Evolutionary conservation across 92 coral and sea anemone genomes (phyloP), one percentile per base, ranked within the genome.

Genomic region (Porites evermanni): DNA sequence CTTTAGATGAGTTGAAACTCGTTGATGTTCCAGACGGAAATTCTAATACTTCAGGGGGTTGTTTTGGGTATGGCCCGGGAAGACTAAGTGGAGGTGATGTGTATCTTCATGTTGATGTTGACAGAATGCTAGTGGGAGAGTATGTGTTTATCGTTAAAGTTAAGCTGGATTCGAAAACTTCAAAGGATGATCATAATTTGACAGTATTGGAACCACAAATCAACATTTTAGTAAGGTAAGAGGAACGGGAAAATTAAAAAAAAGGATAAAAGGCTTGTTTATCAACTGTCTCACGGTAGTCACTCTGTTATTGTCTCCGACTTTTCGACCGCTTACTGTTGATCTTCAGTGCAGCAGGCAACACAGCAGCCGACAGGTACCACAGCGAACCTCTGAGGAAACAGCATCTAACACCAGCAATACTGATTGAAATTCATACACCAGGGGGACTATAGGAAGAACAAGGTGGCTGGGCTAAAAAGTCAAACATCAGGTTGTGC

Each of bases 141-240:
- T 72, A 72, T 53, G 77, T 44, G 12, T 72, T 72, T 14, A 47
- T 20, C 2, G 77, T 72, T 50, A 20, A 47, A 47, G 77, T 72
- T 53, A 72, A 14, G 23, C 58, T 47, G 24, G 87, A 79, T 20
- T 56, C 29, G 13, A 75, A 92, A 67, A 68, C 61, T 7, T 75
- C 93, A 8, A 72, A 58, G 7, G 81, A 64, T 1, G 86, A 91
- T 19, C 93, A 93, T 81, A 70, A 69, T 14, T 32, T 93, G 14
- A 72, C 70, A 18, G 79, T 93, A 1, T 82, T 89, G 38, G 83
- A 38, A 38, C 47, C 89, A 19, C 87, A 93, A 12, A 29, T 84
- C 8, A 77, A 81, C 44, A 75, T 90, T 26, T 72, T 84, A 14
- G 74, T 93, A 78, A 79, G 86, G 95, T 93, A 83, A 74, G 91